phyloP scores from a whole-genome alignment of 2,888 invertebrate genomes.

The Calameuta idolon region DNA sequence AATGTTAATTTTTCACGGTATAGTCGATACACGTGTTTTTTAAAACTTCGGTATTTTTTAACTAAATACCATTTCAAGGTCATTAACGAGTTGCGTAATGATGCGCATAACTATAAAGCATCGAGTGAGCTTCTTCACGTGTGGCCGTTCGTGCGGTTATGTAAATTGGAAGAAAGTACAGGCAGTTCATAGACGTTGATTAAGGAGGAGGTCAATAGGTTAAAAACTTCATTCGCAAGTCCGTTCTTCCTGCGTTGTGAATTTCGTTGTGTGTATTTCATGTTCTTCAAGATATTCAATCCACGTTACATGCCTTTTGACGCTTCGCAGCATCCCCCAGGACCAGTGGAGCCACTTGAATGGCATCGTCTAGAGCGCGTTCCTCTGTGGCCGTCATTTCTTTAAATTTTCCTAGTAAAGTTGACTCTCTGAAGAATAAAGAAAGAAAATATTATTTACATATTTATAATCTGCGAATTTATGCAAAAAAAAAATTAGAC shows the following conservation, averaged over 20 bases:
- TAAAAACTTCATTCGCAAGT: slow-evolving; percentile 25
- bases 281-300: background rate
- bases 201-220: slow-evolving; percentile 25
- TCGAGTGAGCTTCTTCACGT: background rate
- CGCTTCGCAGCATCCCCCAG: slow-evolving; percentile 54
- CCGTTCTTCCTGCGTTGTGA: background rate
- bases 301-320: slow-evolving; percentile 49
- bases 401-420: background rate
- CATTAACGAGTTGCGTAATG: background rate
- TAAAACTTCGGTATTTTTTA: background rate
- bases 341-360: slow-evolving; percentile 56
- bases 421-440: background rate
- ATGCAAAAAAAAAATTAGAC: too few species aligned
- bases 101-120: background rate
- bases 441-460: background rate
- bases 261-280: background rate
- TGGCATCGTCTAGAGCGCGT: slow-evolving; percentile 56
- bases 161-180: background rate
- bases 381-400: slow-evolving; percentile 55
- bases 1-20: background rate
- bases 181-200: background rate
- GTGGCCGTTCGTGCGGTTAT: background rate
- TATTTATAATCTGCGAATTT: background rate
- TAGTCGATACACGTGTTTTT: background rate
- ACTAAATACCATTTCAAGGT: background rate